Conservation (phyloP, 2,113 vertebrate genomes). For the Festucalex cinctus region DNA sequence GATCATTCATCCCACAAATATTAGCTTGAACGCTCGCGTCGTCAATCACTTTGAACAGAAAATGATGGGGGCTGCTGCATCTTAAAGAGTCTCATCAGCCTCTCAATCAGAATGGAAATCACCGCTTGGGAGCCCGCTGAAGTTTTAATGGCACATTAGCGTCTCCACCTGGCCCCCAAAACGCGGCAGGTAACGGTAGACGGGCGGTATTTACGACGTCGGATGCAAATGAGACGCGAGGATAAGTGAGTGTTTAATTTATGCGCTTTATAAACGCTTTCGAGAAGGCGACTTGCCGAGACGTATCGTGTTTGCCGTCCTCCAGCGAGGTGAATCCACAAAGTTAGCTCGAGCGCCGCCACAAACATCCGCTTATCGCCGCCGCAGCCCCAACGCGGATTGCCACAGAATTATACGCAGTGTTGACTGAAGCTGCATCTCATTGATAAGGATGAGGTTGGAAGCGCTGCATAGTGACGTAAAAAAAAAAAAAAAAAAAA, state of each 20-base stretch:
- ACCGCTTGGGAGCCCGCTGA: conserved; percentile 9
- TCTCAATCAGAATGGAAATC: background rate
- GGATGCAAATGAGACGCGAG: conserved; percentile 16
- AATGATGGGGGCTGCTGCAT: conserved; percentile 10
- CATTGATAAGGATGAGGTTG: conserved; percentile 47
- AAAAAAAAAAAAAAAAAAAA: conserved; percentile 33
- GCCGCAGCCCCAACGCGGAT: conserved; percentile 25
- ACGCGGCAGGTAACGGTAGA: conserved; percentile 4
- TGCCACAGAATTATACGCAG: conserved; percentile 43
- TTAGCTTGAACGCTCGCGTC: background rate
- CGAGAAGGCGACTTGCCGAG: conserved; percentile 26
- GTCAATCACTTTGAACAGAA: background rate
- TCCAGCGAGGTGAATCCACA: conserved; percentile 44
- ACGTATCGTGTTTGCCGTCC: conserved; percentile 44
- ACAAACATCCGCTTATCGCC: conserved; percentile 44
- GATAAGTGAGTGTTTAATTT: conserved; percentile 25
- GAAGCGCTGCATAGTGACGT: conserved; percentile 21
- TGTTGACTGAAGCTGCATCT: conserved; percentile 53
- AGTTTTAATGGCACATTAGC: conserved; percentile 18
- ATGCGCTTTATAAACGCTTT: conserved; percentile 45
- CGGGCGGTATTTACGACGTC: conserved; percentile 16
- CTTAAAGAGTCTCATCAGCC: conserved; percentile 23
- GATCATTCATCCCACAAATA: background rate
- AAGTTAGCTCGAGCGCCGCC: conserved; percentile 23
- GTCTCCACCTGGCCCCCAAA: background rate